Base-by-base conservation (phyloP, 2,797 vertebrate species). In the Podarcis siculus region DNA sequence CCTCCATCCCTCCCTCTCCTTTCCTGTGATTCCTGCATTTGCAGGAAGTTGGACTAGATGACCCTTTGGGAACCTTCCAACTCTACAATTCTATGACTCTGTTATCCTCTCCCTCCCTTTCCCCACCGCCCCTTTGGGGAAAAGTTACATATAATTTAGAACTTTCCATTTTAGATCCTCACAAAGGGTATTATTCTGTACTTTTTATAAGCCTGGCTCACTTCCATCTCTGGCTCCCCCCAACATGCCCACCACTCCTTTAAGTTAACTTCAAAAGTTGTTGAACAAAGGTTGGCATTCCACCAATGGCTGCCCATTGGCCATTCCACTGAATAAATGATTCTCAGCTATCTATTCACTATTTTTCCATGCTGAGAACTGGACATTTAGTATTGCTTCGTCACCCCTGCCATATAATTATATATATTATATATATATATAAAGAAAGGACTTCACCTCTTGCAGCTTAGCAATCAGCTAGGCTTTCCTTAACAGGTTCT, bases 401-500 rank as follows among this genome's bases (percentile, higher is more conserved):
- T 94, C 91, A 86, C 95, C 83, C 77, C 82, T 84, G 67, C 49
- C 45, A 19, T 72, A 85, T 88, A 89, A 82, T 69, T 83, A 90
- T 81, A 27, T 87, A 79, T 73, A 35, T 37, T 83, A 32, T 82
- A 32, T 93, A 93, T 94, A 92, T 92, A 93, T 86, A 73, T 86
- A 49, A 86, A 90, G 76, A 94, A 89, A 89, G 93, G 89, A 83
- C 90, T 35, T 86, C 77, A 32, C 82, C 90, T 89, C 80, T 92
- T 82, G 83, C 86, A 32, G 89, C 58, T 86, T 90, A 85, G 89
- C 92, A 93, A 92, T 93, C 91, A 90, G 91, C 92, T 83, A 95
- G 89, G 92, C 66, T 93, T 91, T 92, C 83, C 81, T 90, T 95
- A 95, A 92, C 89, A 94, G 85, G 89, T 94, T 86, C 87, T 94